These are phyloP conservation scores for Trypoxylus dichotomus DNA, from an alignment of 1,140 invertebrate species.

Conservation along the genomic window DNA sequence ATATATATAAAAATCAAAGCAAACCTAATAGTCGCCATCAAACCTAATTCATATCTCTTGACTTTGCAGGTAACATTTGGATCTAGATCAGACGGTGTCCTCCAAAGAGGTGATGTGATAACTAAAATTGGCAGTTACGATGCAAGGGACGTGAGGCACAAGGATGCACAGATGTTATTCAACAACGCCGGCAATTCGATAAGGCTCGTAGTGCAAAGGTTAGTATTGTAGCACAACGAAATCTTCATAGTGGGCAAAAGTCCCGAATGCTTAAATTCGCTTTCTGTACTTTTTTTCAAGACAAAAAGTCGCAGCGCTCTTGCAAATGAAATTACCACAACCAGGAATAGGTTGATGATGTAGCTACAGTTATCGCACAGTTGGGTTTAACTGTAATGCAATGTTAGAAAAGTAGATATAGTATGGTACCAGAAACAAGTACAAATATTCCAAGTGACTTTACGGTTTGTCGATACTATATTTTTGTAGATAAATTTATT, in stretches of 20 bases:
- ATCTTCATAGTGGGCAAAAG: too few relatives aligned
- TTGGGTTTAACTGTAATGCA: neutral
- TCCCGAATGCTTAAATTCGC: conserved; percentile 34
- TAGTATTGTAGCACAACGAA: conserved; percentile 31
- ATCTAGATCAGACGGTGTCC: conserved; percentile 77
- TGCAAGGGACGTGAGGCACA: conserved; percentile 80
- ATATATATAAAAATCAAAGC: too few relatives aligned
- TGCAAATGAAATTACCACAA: neutral
- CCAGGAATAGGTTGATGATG: neutral
- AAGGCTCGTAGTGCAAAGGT: conserved; percentile 68
- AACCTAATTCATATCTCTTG: neutral
- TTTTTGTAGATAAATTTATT: neutral
- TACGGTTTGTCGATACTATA: too few relatives aligned
- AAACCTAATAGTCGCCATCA: too few relatives aligned
- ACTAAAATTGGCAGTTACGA: conserved; percentile 87
- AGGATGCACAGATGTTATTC: conserved; percentile 88
- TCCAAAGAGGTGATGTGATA: conserved; percentile 87
- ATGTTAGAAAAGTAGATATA: too few relatives aligned
- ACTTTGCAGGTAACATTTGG: conserved; percentile 63
- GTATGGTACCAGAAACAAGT: too few relatives aligned
- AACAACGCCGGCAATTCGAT: conserved; percentile 74
- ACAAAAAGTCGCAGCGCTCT: neutral
- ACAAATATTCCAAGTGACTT: too few relatives aligned
- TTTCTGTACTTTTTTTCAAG: conserved; percentile 28
- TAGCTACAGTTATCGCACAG: neutral